Evolutionary conservation across 30 jellyfish, hydroid and myxozoan genomes (phyloP).

Genomic region (Aurelia coerulea): DNA sequence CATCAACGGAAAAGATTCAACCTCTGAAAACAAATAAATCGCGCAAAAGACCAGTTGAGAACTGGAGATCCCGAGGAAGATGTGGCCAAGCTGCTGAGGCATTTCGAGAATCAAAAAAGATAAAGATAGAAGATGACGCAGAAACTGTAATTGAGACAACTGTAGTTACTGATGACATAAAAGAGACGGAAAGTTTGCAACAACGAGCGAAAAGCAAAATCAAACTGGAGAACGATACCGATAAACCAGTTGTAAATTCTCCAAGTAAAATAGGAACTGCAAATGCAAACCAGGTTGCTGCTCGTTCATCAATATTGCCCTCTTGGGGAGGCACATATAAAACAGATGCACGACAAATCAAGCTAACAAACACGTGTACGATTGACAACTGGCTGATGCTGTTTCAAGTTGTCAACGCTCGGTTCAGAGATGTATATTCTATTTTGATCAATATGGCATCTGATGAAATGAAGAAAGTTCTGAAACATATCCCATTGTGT

Average conservation of each 20-base stretch:
- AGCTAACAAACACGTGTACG: constrained; percentile 1
- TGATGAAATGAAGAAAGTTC: not conserved
- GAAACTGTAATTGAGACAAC: not conserved
- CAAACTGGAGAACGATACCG: not conserved
- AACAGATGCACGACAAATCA: constrained; percentile 13
- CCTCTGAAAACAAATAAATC: constrained; percentile 2
- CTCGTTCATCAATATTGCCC: constrained; percentile 4
- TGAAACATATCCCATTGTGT: constrained; percentile 15
- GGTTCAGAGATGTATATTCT: constrained; percentile 6
- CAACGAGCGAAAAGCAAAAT: not conserved
- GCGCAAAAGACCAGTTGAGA: constrained; percentile 9
- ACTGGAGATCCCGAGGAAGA: constrained; percentile 22
- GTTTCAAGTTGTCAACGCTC: constrained; percentile 4
- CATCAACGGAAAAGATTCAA: constrained; percentile 3
- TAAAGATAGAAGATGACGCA: not conserved
- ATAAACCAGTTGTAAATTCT: not conserved
- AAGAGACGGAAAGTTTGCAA: not conserved
- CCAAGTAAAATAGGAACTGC: too few relatives aligned
- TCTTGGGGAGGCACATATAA: constrained; percentile 24
- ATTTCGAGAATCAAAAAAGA: constrained; percentile 8
- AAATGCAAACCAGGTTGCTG: not conserved
- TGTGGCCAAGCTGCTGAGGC: constrained; percentile 22
- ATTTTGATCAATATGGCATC: constrained; percentile 20
- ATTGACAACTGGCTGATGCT: constrained; percentile 14
- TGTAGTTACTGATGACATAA: constrained; percentile 2